These are phyloP conservation scores for Pseudoatta argentina DNA, from an alignment of 1,140 invertebrate species.

Conservation along the genomic window DNA sequence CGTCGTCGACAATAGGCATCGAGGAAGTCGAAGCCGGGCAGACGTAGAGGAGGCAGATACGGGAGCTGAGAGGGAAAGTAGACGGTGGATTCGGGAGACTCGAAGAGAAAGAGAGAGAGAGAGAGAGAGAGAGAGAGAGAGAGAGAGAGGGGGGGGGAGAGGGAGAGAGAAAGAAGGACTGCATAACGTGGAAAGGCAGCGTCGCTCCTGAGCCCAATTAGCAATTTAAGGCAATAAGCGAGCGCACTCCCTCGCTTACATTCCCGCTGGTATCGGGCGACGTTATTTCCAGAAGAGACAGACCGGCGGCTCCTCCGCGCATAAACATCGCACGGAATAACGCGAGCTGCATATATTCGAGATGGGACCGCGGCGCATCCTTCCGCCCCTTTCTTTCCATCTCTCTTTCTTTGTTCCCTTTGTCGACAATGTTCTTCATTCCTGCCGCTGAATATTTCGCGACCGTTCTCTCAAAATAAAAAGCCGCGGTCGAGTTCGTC, in stretches of 20 bases:
- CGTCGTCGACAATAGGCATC: slow-evolving; percentile 73
- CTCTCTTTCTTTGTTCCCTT: slow-evolving; percentile 13
- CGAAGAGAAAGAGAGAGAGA: slow-evolving; percentile 8
- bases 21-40: slow-evolving; percentile 70
- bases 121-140: not conserved
- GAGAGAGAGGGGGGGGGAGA: slow-evolving; percentile 23
- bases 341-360: slow-evolving; percentile 69
- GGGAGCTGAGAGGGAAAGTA: slow-evolving; percentile 35
- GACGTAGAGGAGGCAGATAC: slow-evolving; percentile 1
- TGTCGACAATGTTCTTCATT: not conserved
- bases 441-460: not conserved
- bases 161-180: not conserved
- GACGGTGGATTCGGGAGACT: not conserved
- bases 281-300: slow-evolving; percentile 68
- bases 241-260: slow-evolving; percentile 68
- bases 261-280: slow-evolving; percentile 65
- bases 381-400: slow-evolving; percentile 51
- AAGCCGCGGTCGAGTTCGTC: not conserved
- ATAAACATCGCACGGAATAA: slow-evolving; percentile 71
- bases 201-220: slow-evolving; percentile 81
- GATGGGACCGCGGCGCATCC: slow-evolving; percentile 39
- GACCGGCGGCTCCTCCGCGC: slow-evolving; percentile 42
- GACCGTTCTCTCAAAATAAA: not conserved
- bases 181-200: slow-evolving; percentile 72
- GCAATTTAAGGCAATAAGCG: slow-evolving; percentile 84